phyloP scores from a whole-genome alignment of 2,888 invertebrate genomes.

The Rhimphoctona megacephalus region DNA sequence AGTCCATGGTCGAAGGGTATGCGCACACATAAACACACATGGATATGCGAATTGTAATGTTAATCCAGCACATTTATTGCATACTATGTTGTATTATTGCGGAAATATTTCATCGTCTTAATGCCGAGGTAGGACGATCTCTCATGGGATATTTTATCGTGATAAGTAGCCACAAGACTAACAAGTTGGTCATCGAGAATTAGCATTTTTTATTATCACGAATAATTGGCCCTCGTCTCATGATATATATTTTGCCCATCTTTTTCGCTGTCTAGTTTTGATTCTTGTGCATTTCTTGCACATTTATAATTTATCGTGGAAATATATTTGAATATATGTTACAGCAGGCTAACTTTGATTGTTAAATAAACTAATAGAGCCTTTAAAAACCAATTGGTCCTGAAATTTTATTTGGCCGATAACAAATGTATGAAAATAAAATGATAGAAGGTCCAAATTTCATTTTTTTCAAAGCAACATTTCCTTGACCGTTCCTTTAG shows the following conservation, averaged over 20 bases:
- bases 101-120: conserved; percentile 81
- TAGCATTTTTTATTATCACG: conserved; percentile 63
- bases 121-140: conserved; percentile 73
- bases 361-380: not conserved
- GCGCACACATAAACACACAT: conserved; percentile 1
- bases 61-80: conserved; percentile 49
- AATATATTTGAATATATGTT: not conserved
- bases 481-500: not conserved
- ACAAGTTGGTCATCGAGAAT: conserved; percentile 70
- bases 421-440: not conserved
- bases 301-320: not conserved
- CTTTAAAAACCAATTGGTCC: not conserved
- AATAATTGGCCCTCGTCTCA: conserved; percentile 32
- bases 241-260: conserved; percentile 49
- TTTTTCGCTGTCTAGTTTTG: conserved; percentile 53
- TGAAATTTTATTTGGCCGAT: not conserved
- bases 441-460: not conserved
- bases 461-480: not conserved
- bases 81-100: conserved; percentile 73
- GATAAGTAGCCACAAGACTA: conserved; percentile 76
- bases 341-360: not conserved
- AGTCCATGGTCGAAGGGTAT: conserved; percentile 74
- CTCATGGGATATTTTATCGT: conserved; percentile 76
- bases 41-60: conserved; percentile 20
- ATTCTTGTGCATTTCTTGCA: conserved; percentile 16